Base-by-base conservation (phyloP, 2,888 invertebrate genomes). In the Aricia artaxerxes region DNA sequence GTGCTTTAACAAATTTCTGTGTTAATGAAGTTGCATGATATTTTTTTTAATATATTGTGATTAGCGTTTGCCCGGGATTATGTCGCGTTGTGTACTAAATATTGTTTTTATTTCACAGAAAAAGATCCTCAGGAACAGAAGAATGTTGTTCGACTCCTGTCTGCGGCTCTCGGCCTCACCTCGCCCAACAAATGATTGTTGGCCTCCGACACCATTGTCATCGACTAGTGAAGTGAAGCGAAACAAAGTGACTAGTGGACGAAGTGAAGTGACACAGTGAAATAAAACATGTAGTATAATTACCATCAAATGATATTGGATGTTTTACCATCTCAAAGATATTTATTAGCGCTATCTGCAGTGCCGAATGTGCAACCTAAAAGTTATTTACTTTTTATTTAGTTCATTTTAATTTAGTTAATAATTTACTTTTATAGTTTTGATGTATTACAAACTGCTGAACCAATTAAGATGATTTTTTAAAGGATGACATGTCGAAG, bases 121-220 rank as follows among this genome's bases (percentile, higher is more conserved):
- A 96, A 96, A 81, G 97, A 97, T 83, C 95, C 95, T 57, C 95
- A 96, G 4, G 97, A 97, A 85, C 96, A 96, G 83, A 97, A 96
- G 88, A 97, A 97, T 84, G 97, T 98, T 9, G 96, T 97, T 16
- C 96, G 97, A 81, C 92, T 98, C 82, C 92, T 98, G 79, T 97
- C 97, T 77, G 96, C 97, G 84, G 97, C 97, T 0, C 92, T 98
- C 61, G 97, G 97, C 0, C 93, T 97, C 44, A 90, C 95, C 81
- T 84, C 91, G 79, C 85, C 92, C 82, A 90, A 82, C 89, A 93
- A 91, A 92, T 93, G 93, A 93, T 88, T 83, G 82, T 61, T 81
- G 80, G 81, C 85, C 78, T 78, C 82, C 73, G 83, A 82, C 78
- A 83, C 83, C 80, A 84, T 85, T 77, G 82, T 83, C 79, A 84